A percentile compares a stretch with the other conserved stretches of the same genome.
Evolutionary conservation across 2,888 invertebrate species (phyloP).

Genomic region (Meliscaeva auricollis): DNA sequence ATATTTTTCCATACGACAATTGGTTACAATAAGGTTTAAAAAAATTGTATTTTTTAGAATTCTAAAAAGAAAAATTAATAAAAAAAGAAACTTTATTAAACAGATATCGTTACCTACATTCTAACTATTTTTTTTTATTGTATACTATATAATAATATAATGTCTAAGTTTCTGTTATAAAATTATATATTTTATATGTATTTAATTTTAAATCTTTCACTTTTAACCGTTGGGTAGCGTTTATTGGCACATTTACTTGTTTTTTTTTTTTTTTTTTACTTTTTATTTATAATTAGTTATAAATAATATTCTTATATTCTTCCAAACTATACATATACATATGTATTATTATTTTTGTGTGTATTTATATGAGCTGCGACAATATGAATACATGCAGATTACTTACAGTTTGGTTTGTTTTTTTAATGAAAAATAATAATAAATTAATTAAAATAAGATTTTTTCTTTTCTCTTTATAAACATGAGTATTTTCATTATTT

Average conservation of each 20-base stretch:
- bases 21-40: slow-evolving; percentile 45
- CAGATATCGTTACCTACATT: slow-evolving; percentile 48
- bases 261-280: slow-evolving; percentile 47
- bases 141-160: slow-evolving; percentile 58
- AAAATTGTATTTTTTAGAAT: slow-evolving; percentile 14
- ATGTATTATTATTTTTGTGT: slow-evolving; percentile 24
- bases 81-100: slow-evolving; percentile 25
- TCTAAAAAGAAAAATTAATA: not conserved
- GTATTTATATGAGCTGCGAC: slow-evolving; percentile 44
- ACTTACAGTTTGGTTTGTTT: slow-evolving; percentile 57
- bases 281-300: slow-evolving; percentile 42
- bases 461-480: slow-evolving; percentile 16
- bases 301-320: slow-evolving; percentile 40
- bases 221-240: slow-evolving; percentile 78
- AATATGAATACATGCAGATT: slow-evolving; percentile 66
- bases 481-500: not conserved
- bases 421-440: slow-evolving; percentile 41
- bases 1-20: slow-evolving; percentile 36
- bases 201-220: slow-evolving; percentile 53
- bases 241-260: slow-evolving; percentile 81
- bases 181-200: slow-evolving; percentile 59
- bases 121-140: slow-evolving; percentile 61
- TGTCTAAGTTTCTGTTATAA: slow-evolving; percentile 60
- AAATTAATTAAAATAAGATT: slow-evolving; percentile 48
- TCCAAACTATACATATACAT: slow-evolving; percentile 59